Evolutionary conservation across 2,888 invertebrate species (phyloP), one percentile per base, ranked within the genome.

Genomic region (Pheosia gnoma): DNA sequence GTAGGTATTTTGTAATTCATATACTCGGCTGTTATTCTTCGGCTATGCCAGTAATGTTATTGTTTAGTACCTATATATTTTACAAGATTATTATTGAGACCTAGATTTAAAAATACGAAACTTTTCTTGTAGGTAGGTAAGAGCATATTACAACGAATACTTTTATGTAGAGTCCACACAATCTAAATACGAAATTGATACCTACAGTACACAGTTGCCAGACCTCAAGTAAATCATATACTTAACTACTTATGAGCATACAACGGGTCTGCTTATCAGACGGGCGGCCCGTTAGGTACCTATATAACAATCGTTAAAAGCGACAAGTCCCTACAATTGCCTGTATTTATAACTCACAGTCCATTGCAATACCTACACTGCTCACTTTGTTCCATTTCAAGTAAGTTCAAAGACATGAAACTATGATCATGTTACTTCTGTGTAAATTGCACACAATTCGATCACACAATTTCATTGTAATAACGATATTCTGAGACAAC

Each of bases 261-360:
- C 52, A 25, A 9, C 36, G 25, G 25, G 52, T 25, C 52, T 4
- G 52, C 52, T 57, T 57, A 57, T 45, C 43, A 57, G 45, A 38
- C 58, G 39, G 41, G 13, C 58, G 38, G 4, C 25, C 25, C 25
- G 25, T 25, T 25, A 25, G 25, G 25, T 25, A 25, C 25, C 25
- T 38, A 36, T 53, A 53, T 53, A 10, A 11, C 10, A 53, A 9
- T 53, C 53, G 53, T 53, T 53, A 53, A 37, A 53, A 53, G 53
- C 11, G 53, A 53, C 53, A 53, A 53, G 53, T 53, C 53, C 37
- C n/a, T 47, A 53, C 53, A 53, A 38, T 53, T 53, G 11, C 11
- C 0, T 53, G 3, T 53, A 53, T 38, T 53, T 53, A 53, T 53
- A 2, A 37, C 36, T 53, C 53, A 2, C 53, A 53, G 25, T 6